Base-by-base conservation (phyloP, 2,888 invertebrate species). In the Drosophila subquinaria region DNA sequence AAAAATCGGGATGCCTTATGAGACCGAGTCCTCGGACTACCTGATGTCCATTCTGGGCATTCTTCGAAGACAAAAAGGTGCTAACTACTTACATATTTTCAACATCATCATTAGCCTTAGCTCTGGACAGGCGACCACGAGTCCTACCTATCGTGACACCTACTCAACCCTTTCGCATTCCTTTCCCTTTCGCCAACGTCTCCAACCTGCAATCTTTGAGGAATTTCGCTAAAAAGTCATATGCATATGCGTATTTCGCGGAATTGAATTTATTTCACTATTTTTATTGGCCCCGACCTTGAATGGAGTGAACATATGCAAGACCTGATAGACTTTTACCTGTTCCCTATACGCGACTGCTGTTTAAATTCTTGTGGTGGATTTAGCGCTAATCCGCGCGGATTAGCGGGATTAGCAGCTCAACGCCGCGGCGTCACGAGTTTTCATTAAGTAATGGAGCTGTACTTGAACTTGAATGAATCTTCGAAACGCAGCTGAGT, bases 61-160 rank as follows among this genome's bases (percentile, higher is more conserved):
- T 89, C 78, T 88, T 87, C 82, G 72, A 76, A 82, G 73, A 89
- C 83, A 89, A 90, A 56, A 82, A 89, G 85, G 90, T 91, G 90
- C 79, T 87, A 91, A 89, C 68, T 85, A 80, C 74, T 30, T 76
- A 80, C 74, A 33, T 76, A 80, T 79, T 81, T 76, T 67, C 20
- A 76, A 72, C 70, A 86, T 69, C 66, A 80, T 84, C 76, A 89
- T 89, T 82, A 89, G 75, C 36, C 69, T 23, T 13, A 48, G 61
- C 11, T 23, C 38, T 36, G 33, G 35, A 47, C 23, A 27, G 42
- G 52, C 69, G 65, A 66, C 71, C 59, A 38, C 51, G 27, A 40
- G 68, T 36, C 10, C 15, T 76, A 66, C 69, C 61, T 66, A 43
- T 69, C 9, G 51, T 62, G 64, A 63, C 62, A 68, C 60, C 55